A percentile compares a stretch with the other conserved stretches of the same genome.
phyloP scores from a whole-genome alignment of 1,140 invertebrate species.

The Lucilia sericata region DNA sequence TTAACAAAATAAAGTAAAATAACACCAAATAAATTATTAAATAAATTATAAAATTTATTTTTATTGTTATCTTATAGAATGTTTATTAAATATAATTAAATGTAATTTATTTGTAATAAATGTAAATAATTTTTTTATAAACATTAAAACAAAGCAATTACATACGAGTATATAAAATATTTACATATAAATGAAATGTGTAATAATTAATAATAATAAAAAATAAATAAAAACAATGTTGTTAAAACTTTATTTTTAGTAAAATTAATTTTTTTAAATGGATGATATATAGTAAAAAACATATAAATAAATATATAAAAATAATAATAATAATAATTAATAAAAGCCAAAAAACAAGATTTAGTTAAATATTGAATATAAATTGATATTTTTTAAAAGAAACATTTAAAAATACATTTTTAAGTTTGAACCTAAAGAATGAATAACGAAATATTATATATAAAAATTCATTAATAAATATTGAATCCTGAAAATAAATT shows the following conservation, averaged over 20 bases:
- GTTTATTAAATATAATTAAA: slow-evolving; percentile 1
- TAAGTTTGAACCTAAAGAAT: background rate
- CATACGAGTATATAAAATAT: background rate
- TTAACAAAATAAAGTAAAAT: background rate
- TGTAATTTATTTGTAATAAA: slow-evolving; percentile 30
- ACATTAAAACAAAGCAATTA: background rate
- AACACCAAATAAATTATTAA: background rate
- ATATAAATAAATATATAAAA: background rate
- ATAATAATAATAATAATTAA: background rate
- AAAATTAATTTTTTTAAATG: background rate
- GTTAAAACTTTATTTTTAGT: background rate
- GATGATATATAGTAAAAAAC: background rate
- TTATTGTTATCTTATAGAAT: background rate
- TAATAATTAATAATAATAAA: too few relatives aligned
- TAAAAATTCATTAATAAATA: background rate
- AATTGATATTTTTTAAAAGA: background rate
- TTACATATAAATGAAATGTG: background rate
- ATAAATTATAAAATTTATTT: background rate
- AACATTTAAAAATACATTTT: background rate
- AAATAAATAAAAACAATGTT: background rate
- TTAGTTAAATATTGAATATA: background rate
- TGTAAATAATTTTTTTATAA: slow-evolving; percentile 18
- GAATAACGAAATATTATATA: background rate
- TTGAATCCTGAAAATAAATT: background rate
- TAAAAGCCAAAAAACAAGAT: background rate